A percentile compares a stretch with the other conserved stretches of the same genome.
These are phyloP conservation scores for Halcyon smyrnensis DNA, from an alignment of 2,797 vertebrate species.

Conservation along the genomic window DNA sequence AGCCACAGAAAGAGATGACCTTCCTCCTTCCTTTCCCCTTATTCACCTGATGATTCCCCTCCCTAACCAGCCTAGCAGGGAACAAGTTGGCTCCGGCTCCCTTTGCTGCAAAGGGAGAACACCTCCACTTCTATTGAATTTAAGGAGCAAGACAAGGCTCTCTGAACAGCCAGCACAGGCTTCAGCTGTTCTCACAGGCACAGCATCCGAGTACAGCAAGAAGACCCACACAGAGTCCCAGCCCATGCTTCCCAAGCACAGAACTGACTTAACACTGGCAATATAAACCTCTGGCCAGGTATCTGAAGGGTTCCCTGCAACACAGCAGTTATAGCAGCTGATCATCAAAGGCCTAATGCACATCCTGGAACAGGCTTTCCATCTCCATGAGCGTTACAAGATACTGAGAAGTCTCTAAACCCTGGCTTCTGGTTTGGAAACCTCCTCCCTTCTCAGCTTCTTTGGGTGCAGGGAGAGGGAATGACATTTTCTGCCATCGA, in stretches of 20 bases:
- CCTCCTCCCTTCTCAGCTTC: neutral
- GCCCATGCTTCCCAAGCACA: neutral
- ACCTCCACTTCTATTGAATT: neutral
- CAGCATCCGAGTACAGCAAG: rapidly evolving
- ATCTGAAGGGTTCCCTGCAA: neutral
- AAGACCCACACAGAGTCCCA: neutral
- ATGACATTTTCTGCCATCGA: neutral
- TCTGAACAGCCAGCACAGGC: neutral
- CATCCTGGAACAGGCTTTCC: neutral
- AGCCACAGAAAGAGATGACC: neutral
- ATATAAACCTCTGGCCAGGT: neutral
- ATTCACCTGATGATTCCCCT: neutral
- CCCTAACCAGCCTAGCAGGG: neutral
- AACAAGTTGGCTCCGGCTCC: neutral
- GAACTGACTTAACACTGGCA: neutral
- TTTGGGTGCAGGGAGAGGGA: neutral
- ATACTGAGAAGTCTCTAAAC: neutral
- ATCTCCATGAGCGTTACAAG: neutral
- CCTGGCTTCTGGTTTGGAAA: neutral
- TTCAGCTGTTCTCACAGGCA: neutral
- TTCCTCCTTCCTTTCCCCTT: neutral
- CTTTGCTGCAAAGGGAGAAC: neutral
- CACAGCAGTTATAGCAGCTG: neutral
- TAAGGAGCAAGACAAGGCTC: rapidly evolving
- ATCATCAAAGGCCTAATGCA: neutral